Conservation (phyloP, 2,888 invertebrate genomes). For the Phytoseiulus persimilis region DNA sequence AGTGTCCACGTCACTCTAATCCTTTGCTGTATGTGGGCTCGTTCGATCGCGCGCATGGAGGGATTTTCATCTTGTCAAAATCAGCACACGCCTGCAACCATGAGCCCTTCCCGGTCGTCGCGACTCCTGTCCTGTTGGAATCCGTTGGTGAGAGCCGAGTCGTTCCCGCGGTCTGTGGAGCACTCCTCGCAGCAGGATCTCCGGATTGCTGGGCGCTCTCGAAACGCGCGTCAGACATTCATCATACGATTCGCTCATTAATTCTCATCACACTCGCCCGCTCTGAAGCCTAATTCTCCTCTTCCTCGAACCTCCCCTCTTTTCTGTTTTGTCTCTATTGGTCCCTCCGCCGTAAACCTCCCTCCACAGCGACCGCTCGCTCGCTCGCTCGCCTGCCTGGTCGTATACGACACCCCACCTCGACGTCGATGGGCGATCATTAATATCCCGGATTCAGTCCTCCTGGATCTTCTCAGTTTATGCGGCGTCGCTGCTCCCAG, state of each 20-base stretch:
- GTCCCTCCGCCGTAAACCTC: neutral
- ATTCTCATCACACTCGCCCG: neutral
- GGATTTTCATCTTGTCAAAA: too few relatives aligned
- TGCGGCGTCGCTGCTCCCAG: neutral
- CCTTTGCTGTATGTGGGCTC: too few relatives aligned
- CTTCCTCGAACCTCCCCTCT: neutral
- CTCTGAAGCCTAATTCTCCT: neutral
- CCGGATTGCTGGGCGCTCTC: neutral
- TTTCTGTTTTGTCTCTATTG: neutral
- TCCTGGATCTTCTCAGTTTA: neutral
- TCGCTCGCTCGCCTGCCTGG: neutral
- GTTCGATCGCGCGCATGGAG: too few relatives aligned
- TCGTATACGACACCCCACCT: slow-evolving; percentile 5
- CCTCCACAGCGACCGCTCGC: neutral
- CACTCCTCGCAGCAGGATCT: neutral
- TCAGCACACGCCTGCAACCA: too few relatives aligned
- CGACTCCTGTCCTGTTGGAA: neutral
- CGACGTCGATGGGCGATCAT: neutral
- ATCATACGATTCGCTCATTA: slow-evolving; percentile 5
- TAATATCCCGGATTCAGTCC: neutral
- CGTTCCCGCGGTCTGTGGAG: neutral
- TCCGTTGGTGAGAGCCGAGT: neutral
- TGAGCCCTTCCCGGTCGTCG: too few relatives aligned
- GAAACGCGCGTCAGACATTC: neutral
- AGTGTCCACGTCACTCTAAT: too few relatives aligned